phyloP scores from a whole-genome alignment of 2,888 invertebrate species.

The Agrotis segetum region DNA sequence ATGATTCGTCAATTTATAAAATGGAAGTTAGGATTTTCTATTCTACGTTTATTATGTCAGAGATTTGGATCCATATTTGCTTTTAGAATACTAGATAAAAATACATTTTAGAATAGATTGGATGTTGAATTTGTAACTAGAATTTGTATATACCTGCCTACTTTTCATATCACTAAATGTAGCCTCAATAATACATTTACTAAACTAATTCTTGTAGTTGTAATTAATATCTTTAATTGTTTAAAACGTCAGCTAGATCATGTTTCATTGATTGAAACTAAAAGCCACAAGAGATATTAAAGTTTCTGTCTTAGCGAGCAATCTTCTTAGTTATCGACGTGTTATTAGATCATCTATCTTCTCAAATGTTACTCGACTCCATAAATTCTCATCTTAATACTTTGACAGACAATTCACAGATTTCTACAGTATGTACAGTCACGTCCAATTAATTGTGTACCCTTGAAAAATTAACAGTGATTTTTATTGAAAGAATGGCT shows the following conservation, averaged over 20 bases:
- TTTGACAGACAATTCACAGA: conserved; percentile 47
- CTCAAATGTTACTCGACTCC: conserved; percentile 5
- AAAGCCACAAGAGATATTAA: conserved; percentile 13
- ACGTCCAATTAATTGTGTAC: too few relatives aligned
- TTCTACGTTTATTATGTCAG: conserved; percentile 40
- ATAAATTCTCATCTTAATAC: conserved; percentile 30
- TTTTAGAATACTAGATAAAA: conserved; percentile 49
- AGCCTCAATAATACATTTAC: too few relatives aligned
- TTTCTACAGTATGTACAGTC: background rate
- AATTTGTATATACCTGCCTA: background rate
- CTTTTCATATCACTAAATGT: background rate
- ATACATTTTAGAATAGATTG: conserved; percentile 39
- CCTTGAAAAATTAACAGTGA: too few relatives aligned
- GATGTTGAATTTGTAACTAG: conserved; percentile 31
- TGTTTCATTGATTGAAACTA: background rate
- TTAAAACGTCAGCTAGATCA: background rate
- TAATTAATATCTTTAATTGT: background rate
- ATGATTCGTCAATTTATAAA: conserved; percentile 36
- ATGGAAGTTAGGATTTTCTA: conserved; percentile 43
- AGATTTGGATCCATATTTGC: conserved; percentile 46
- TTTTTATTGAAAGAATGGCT: too few relatives aligned
- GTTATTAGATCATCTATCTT: conserved; percentile 35
- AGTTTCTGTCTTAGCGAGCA: background rate
- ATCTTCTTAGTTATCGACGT: conserved; percentile 29
- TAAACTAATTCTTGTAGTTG: too few relatives aligned